Conservation (phyloP, 2,113 vertebrate genomes). For the Myiozetetes cayanensis region DNA sequence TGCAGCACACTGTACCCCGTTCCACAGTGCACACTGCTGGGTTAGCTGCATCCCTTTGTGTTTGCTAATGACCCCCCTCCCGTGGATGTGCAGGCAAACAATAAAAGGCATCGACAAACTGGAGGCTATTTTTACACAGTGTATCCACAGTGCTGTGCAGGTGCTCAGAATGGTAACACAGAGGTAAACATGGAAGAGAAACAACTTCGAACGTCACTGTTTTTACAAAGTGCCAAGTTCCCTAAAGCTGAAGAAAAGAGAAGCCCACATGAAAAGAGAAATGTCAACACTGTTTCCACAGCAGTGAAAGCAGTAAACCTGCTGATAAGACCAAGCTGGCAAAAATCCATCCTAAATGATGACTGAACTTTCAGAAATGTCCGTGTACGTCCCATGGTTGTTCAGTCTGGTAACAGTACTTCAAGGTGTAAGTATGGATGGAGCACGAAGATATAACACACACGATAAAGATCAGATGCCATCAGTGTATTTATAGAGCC, state of each 20-base stretch:
- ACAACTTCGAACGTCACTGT: not conserved
- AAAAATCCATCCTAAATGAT: not conserved
- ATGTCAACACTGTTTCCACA: not conserved
- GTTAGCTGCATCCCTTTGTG: conserved; percentile 26
- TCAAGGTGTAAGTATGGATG: not conserved
- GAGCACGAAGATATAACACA: not conserved
- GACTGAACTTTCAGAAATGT: not conserved
- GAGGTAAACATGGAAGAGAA: conserved; percentile 41
- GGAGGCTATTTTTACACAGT: conserved; percentile 22
- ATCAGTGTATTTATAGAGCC: not conserved
- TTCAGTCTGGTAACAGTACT: not conserved
- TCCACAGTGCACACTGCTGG: not conserved
- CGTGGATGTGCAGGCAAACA: conserved; percentile 41
- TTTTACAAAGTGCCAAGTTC: conserved; percentile 27
- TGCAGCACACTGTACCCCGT: not conserved
- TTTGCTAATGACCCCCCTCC: not conserved
- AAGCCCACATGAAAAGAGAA: not conserved
- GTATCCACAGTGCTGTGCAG: not conserved
- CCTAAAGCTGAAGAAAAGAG: conserved; percentile 6
- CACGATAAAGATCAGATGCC: not conserved
- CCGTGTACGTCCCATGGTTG: not conserved
- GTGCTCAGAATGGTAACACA: not conserved
- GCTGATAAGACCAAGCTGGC: not conserved
- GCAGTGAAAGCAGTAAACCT: not conserved
- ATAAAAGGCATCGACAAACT: conserved; percentile 54